These are phyloP conservation scores for Tetragonula carbonaria DNA, from an alignment of 2,888 invertebrate species.

Conservation along the genomic window DNA sequence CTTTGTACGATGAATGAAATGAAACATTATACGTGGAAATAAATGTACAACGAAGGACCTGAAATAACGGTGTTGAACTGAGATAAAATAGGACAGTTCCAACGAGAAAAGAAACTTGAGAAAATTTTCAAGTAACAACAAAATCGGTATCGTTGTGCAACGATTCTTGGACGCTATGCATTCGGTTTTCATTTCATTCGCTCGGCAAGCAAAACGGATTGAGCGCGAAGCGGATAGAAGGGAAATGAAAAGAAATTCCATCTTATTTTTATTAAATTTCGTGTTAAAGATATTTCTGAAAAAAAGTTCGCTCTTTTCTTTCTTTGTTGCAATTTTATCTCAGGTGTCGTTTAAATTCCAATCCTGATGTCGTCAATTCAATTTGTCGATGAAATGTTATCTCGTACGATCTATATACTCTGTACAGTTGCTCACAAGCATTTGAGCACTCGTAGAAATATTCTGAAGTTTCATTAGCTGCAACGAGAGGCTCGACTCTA, in stretches of 20 bases:
- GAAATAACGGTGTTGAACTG: background rate
- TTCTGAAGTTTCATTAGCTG: too few relatives aligned
- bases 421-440: background rate
- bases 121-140: slow-evolving; percentile 3
- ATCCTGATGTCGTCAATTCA: background rate
- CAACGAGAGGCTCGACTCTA: too few relatives aligned
- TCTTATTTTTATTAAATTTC: background rate
- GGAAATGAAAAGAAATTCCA: background rate
- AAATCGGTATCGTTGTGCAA: slow-evolving; percentile 5
- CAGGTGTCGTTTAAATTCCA: background rate
- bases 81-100: too few relatives aligned
- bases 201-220: slow-evolving; percentile 24
- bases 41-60: background rate
- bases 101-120: background rate
- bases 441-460: too few relatives aligned
- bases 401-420: background rate
- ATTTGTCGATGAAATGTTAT: background rate
- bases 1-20: too few relatives aligned
- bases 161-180: too few relatives aligned
- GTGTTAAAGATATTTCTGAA: background rate
- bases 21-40: background rate
- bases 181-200: too few relatives aligned
- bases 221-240: slow-evolving; percentile 9
- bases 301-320: background rate
- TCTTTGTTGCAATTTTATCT: background rate